Conservation (phyloP, 2,113 vertebrate genomes). For the Pygoscelis adeliae region DNA sequence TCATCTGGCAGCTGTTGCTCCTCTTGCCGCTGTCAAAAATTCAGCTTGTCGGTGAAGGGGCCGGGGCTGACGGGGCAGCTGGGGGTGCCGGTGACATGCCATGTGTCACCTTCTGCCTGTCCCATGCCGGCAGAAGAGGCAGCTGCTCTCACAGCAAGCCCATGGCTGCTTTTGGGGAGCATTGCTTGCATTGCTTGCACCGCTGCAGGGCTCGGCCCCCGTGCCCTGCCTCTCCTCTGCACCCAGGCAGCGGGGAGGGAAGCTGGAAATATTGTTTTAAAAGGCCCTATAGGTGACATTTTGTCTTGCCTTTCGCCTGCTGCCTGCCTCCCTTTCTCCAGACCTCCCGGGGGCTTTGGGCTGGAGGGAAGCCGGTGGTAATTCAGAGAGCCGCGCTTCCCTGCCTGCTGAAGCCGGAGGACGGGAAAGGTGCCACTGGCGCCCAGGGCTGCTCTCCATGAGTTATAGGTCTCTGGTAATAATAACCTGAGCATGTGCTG, state of each 20-base stretch:
- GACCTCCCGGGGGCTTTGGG: not conserved
- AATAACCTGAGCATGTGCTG: not conserved
- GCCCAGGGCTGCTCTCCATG: not conserved
- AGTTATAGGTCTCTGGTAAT: not conserved
- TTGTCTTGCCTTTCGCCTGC: not conserved
- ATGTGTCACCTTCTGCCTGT: not conserved
- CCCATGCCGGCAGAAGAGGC: not conserved
- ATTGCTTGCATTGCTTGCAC: not conserved
- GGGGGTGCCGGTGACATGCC: not conserved
- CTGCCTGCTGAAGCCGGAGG: not conserved
- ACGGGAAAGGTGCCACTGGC: not conserved
- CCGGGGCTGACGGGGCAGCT: not conserved
- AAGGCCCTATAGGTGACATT: not conserved
- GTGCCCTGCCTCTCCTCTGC: not conserved
- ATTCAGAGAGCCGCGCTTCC: not conserved
- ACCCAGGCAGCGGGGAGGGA: not conserved
- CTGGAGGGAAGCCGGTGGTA: not conserved
- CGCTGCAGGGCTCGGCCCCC: not conserved
- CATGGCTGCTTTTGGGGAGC: not conserved
- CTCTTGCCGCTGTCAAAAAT: not conserved
- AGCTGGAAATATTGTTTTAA: not conserved
- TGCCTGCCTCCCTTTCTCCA: not conserved
- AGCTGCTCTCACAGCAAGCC: not conserved
- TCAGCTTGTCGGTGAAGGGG: fast-evolving
- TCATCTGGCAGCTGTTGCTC: conserved; percentile 47